These are phyloP conservation scores for Erpornis zantholeuca DNA, from an alignment of 2,113 vertebrate genomes.

Conservation along the genomic window DNA sequence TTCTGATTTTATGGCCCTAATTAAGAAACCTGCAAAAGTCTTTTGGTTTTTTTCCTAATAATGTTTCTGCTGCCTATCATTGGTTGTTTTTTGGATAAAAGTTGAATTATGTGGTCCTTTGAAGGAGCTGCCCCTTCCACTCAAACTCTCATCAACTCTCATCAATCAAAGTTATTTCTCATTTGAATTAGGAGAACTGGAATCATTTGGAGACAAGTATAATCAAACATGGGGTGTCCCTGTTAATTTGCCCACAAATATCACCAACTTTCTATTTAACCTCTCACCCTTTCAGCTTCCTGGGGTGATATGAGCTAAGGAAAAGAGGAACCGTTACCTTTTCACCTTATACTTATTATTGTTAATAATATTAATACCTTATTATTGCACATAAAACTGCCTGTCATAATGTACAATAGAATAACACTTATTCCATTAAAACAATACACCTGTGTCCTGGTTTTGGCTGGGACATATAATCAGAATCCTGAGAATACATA, in stretches of 20 bases:
- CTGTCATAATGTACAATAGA: neutral
- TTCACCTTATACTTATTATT: neutral
- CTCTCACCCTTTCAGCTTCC: neutral
- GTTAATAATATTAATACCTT: neutral
- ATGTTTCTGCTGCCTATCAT: neutral
- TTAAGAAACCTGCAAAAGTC: neutral
- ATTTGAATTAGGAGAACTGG: neutral
- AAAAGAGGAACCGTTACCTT: neutral
- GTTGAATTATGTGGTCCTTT: neutral
- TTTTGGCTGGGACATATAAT: neutral
- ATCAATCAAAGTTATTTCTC: neutral
- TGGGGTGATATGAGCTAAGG: neutral
- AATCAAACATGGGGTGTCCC: neutral
- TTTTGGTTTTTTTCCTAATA: neutral
- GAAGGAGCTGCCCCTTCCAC: neutral
- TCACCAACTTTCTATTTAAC: neutral
- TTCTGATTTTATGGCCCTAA: neutral
- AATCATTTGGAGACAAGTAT: neutral
- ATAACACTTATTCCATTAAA: neutral
- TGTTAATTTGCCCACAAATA: neutral
- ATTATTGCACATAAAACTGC: neutral
- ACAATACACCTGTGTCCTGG: neutral
- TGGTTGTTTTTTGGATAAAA: neutral
- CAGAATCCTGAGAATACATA: neutral
- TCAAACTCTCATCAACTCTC: neutral